Base-by-base conservation (phyloP, 2,888 invertebrate species). In the Chymomyza fuscimana region DNA sequence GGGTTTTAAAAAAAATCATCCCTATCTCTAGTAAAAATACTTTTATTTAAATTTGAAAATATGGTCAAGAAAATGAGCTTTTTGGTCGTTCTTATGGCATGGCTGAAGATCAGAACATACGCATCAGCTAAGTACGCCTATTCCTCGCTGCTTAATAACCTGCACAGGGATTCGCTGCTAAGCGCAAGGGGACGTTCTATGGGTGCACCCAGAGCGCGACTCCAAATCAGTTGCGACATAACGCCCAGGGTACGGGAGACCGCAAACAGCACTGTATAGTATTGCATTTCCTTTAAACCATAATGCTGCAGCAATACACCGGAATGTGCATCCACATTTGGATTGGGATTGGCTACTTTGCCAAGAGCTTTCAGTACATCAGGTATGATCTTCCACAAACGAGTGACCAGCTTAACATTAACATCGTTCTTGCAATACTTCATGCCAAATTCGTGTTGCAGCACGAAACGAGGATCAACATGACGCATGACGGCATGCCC, bases 311-410 rank as follows among this genome's bases (percentile, higher is more conserved):
- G 92, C 19, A 96, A 92, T n/a, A 95, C 96, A 65, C 97, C 97
- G 69, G 96, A 96, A 92, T 96, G 96, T 56, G 97, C 96, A 90
- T 97, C 97, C 74, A 97, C 96, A 92, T 97, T 97, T 67, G 97
- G 96, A 96, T 96, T 97, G 50, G 97, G 97, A 93, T 97, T 97
- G 92, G 95, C 94, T 15, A 96, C 96, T 92, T 97, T 97, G 73
- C 96, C 96, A 71, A 95, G 94, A 85, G 95, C 95, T 79, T 94
- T 92, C 22, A 97, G 94, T 76, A 96, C 93, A 72, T 95, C 94
- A 5, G 97, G 97, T 9, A 96, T 95, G 56, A 96, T 93, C 90
- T 96, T 95, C 93, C 95, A 96, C 3, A 96, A 92, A 84, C 94
- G 94, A 9, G 95, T 93, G 16, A 96, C 96, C 73, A 97, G 92